These are phyloP conservation scores for Conopomorpha cramerella DNA, from an alignment of 1,140 invertebrate genomes.

Conservation along the genomic window DNA sequence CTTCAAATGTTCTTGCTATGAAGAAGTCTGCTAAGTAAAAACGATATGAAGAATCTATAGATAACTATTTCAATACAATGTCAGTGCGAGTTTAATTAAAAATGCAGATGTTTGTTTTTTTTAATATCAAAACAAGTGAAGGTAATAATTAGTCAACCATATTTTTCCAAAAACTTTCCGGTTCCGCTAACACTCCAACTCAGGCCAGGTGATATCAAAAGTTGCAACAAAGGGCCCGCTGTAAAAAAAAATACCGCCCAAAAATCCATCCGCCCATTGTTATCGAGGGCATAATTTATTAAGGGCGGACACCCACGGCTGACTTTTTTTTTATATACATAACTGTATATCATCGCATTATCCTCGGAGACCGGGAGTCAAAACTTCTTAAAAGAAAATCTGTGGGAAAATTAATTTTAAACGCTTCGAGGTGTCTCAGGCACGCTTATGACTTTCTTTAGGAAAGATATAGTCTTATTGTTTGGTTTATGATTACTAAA, in stretches of 20 bases:
- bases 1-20: too few species aligned
- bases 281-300: slow-evolving; percentile 61
- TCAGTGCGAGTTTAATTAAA: too few species aligned
- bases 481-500: slow-evolving; percentile 7
- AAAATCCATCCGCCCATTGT: slow-evolving; percentile 60
- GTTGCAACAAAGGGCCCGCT: slow-evolving; percentile 45
- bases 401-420: slow-evolving; percentile 55
- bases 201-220: slow-evolving; percentile 59
- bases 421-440: slow-evolving; percentile 49
- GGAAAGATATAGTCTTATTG: slow-evolving; percentile 31
- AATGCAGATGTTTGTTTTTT: too few species aligned
- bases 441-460: slow-evolving; percentile 35
- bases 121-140: too few species aligned
- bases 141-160: too few species aligned
- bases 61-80: too few species aligned
- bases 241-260: slow-evolving; percentile 18
- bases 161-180: too few species aligned
- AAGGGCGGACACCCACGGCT: slow-evolving; percentile 42
- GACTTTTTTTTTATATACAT: slow-evolving; percentile 61
- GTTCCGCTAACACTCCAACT: slow-evolving; percentile 22
- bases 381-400: slow-evolving; percentile 60
- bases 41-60: too few species aligned
- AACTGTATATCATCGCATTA: slow-evolving; percentile 62
- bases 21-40: too few species aligned
- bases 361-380: slow-evolving; percentile 54